Evolutionary conservation across 2,797 vertebrate species (phyloP).

Genomic region (Phoeniculus purpureus): DNA sequence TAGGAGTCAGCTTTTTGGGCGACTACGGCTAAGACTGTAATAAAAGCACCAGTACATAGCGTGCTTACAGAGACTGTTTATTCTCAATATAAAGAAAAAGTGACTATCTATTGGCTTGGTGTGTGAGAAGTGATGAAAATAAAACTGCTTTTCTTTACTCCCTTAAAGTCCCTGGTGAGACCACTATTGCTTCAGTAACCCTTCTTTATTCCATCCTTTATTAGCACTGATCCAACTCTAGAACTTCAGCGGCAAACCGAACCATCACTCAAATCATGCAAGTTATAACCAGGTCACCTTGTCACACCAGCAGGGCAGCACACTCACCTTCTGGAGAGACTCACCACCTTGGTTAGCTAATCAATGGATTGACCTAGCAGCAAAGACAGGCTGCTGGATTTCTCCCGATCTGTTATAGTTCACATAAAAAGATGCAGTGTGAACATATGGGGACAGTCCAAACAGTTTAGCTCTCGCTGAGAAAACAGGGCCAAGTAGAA

Average conservation of each 20-base stretch:
- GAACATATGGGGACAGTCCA: background rate
- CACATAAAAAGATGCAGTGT: background rate
- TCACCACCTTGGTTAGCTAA: background rate
- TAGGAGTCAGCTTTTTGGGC: background rate
- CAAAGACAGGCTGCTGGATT: background rate
- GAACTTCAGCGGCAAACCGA: background rate
- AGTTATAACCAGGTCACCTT: constrained; percentile 9
- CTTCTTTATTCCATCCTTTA: background rate
- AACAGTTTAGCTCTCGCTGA: background rate
- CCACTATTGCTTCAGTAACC: background rate
- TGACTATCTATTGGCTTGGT: background rate
- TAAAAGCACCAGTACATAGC: background rate
- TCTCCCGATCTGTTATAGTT: background rate
- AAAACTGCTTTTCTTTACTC: background rate
- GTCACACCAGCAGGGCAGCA: background rate
- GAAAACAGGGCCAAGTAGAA: background rate
- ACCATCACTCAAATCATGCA: background rate
- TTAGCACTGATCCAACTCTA: background rate
- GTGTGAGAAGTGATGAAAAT: background rate
- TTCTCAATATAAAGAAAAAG: background rate
- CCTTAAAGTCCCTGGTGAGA: background rate
- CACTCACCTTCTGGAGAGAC: background rate
- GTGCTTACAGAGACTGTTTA: background rate
- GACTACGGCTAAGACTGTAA: background rate
- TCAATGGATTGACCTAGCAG: background rate